A percentile compares a stretch with the other conserved stretches of the same genome.
phyloP scores from a whole-genome alignment of 53 echinoderm and acorn worm species.

The Astropecten irregularis region DNA sequence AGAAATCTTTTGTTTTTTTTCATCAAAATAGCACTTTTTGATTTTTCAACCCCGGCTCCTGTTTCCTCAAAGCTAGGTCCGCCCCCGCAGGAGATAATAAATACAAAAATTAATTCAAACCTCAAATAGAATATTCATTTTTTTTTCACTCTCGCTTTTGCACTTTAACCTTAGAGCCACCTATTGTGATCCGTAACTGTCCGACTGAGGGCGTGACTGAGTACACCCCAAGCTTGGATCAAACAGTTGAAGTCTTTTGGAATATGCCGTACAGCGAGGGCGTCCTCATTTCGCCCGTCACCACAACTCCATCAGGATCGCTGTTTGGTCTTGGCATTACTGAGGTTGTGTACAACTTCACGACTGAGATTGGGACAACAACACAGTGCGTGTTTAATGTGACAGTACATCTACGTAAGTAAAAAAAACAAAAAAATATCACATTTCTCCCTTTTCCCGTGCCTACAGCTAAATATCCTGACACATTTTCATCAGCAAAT shows the following conservation, averaged over 20 bases:
- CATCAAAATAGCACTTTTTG: too few relatives aligned
- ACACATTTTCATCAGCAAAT: too few relatives aligned
- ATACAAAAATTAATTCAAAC: too few relatives aligned
- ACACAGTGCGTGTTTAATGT: background rate
- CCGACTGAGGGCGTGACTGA: background rate
- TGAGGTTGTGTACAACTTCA: background rate
- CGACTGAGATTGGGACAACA: background rate
- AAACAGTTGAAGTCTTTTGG: background rate
- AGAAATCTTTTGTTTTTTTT: too few relatives aligned
- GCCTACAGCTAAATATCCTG: too few relatives aligned
- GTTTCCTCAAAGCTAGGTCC: too few relatives aligned
- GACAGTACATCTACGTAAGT: background rate
- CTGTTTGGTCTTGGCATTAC: background rate
- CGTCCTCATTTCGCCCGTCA: background rate
- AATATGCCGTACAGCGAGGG: background rate
- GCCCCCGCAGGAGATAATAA: too few relatives aligned
- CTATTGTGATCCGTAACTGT: background rate
- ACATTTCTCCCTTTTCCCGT: too few relatives aligned
- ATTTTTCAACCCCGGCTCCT: too few relatives aligned
- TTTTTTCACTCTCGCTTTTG: too few relatives aligned
- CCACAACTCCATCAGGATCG: background rate
- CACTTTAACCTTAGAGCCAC: background rate
- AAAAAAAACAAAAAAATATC: too few relatives aligned
- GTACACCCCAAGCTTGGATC: background rate
- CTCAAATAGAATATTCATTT: too few relatives aligned